Evolutionary conservation across 2,888 invertebrate species (phyloP).

Genomic region (Plebejus argus): DNA sequence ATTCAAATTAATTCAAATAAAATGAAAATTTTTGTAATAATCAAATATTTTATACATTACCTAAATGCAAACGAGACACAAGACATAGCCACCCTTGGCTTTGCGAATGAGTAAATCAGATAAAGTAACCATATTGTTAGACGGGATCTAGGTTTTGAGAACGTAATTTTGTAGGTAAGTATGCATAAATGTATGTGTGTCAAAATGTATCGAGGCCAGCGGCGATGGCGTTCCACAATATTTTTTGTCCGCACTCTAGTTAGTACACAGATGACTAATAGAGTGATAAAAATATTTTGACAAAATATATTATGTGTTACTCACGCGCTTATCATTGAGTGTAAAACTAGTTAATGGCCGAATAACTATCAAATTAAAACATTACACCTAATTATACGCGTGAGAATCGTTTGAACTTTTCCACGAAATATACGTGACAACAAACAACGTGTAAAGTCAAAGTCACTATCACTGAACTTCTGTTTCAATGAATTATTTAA

Average conservation of each 20-base stretch:
- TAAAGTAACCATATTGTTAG: conserved; percentile 67
- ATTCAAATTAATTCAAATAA: background rate
- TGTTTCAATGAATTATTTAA: conserved; percentile 5
- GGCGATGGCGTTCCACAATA: conserved; percentile 46
- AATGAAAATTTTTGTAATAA: background rate
- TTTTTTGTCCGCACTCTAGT: conserved; percentile 45
- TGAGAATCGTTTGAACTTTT: conserved; percentile 19
- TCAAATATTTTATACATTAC: background rate
- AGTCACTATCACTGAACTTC: conserved; percentile 11
- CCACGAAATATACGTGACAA: conserved; percentile 12
- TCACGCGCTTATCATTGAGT: background rate
- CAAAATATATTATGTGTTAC: background rate
- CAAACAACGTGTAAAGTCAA: conserved; percentile 18
- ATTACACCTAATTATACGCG: background rate
- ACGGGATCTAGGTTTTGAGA: conserved; percentile 71
- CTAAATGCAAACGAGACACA: background rate
- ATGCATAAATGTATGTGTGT: conserved; percentile 59
- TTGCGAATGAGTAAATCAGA: conserved; percentile 50
- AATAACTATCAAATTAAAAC: conserved; percentile 5
- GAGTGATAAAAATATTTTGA: background rate
- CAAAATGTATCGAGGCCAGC: conserved; percentile 59
- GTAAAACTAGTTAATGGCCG: background rate
- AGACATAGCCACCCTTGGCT: conserved; percentile 35
- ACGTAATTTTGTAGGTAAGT: conserved; percentile 63
- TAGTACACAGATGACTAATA: background rate